Conservation (phyloP, 2,113 vertebrate genomes). For the Gambusia affinis region DNA sequence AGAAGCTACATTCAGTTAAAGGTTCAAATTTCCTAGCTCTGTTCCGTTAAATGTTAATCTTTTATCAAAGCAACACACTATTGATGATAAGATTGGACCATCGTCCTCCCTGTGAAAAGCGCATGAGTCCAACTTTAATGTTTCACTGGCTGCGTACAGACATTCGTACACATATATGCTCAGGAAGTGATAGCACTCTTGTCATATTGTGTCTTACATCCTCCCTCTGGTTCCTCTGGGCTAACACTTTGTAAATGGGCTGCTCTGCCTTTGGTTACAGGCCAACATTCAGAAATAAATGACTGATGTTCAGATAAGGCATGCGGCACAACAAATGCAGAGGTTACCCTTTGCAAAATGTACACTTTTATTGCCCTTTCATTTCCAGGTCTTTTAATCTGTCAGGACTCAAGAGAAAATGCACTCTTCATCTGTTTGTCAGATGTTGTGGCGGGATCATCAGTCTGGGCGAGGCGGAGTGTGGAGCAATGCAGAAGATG, state of each 20-base stretch:
- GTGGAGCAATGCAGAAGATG: conserved; percentile 62
- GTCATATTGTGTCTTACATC: conserved; percentile 53
- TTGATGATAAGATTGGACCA: conserved; percentile 13
- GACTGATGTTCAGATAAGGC: conserved; percentile 28
- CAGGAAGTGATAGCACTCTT: conserved; percentile 31
- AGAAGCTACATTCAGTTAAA: not conserved
- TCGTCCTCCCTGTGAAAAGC: conserved; percentile 21
- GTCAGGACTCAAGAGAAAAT: conserved; percentile 57
- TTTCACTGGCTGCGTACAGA: conserved; percentile 43
- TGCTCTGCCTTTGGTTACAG: conserved; percentile 29
- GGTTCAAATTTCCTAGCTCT: not conserved
- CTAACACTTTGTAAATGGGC: conserved; percentile 31
- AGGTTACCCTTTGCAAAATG: conserved; percentile 39
- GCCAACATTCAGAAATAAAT: conserved; percentile 30
- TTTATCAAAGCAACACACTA: conserved; percentile 8
- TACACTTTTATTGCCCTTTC: conserved; percentile 36
- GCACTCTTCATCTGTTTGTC: conserved; percentile 57
- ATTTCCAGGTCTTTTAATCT: conserved; percentile 51
- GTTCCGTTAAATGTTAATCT: conserved; percentile 11
- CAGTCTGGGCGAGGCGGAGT: conserved; percentile 50
- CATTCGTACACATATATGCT: conserved; percentile 34
- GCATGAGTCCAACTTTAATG: conserved; percentile 16
- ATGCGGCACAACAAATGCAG: conserved; percentile 3
- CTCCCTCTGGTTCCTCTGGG: conserved; percentile 24
- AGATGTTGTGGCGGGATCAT: conserved; percentile 44